A percentile compares a stretch with the other conserved stretches of the same genome.
Evolutionary conservation across 1,140 invertebrate species (phyloP).

Genomic region (Aleiodes sp.): DNA sequence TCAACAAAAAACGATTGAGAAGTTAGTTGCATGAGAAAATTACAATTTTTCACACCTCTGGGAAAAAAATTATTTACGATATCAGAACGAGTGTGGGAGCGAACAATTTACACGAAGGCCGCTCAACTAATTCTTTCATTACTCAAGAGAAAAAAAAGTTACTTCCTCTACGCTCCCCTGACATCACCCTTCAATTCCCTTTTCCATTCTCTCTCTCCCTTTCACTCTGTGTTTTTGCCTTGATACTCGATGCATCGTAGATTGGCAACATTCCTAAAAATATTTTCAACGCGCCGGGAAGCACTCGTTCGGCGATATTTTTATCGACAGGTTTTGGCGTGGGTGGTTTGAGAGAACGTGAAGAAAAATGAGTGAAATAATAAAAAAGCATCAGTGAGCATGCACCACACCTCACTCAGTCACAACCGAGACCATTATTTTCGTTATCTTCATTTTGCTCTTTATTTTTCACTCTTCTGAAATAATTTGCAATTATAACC

Average conservation of each 20-base stretch:
- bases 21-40: too few relatives aligned
- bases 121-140: background rate
- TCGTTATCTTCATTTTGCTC: too few relatives aligned
- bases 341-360: too few relatives aligned
- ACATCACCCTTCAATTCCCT: background rate
- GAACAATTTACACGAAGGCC: too few relatives aligned
- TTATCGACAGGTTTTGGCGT: conserved; percentile 13
- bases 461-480: too few relatives aligned
- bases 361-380: background rate
- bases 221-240: background rate
- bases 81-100: too few relatives aligned
- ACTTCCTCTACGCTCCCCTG: background rate
- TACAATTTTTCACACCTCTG: too few relatives aligned
- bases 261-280: conserved; percentile 22
- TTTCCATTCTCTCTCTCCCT: background rate
- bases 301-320: conserved; percentile 13
- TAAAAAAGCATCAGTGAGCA: background rate
- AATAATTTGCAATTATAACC: too few relatives aligned
- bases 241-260: background rate
- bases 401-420: background rate
- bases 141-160: too few relatives aligned
- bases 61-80: too few relatives aligned
- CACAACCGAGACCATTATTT: too few relatives aligned
- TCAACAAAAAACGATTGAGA: too few relatives aligned
- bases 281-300: conserved; percentile 5